These are phyloP conservation scores for Brachionus paranguensis DNA, from an alignment of 1,140 invertebrate species.

Conservation along the genomic window DNA sequence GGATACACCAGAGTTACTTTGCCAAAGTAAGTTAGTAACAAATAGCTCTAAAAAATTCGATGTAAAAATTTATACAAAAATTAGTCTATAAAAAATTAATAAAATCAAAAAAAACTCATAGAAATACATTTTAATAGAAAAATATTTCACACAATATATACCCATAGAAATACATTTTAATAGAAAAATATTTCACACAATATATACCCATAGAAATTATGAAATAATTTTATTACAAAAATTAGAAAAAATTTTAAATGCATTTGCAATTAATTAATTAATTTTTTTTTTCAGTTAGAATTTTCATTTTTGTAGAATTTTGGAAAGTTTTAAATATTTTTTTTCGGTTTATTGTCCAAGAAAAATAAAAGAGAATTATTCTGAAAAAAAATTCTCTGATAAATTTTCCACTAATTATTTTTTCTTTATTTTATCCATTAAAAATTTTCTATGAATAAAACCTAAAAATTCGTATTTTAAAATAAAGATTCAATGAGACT, in stretches of 20 bases:
- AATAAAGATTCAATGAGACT: slow-evolving; percentile 58
- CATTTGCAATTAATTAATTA: too few relatives aligned
- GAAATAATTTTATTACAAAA: too few relatives aligned
- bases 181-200: too few relatives aligned
- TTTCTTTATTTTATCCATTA: too few relatives aligned
- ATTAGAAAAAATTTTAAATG: background rate
- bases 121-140: background rate
- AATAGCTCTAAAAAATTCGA: background rate
- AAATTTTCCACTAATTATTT: too few relatives aligned
- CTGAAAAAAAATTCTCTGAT: too few relatives aligned
- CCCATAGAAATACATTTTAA: background rate
- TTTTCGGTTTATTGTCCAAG: too few relatives aligned
- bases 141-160: too few relatives aligned
- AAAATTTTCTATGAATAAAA: too few relatives aligned
- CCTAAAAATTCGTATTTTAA: background rate
- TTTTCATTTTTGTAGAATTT: too few relatives aligned
- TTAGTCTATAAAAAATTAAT: background rate
- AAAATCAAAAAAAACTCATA: background rate
- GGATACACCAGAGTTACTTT: slow-evolving; percentile 57
- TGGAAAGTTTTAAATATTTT: too few relatives aligned
- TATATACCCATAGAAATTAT: background rate
- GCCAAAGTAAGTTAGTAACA: slow-evolving; percentile 53
- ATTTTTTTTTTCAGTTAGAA: background rate
- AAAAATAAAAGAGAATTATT: too few relatives aligned
- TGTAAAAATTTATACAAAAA: background rate